Base-by-base conservation (phyloP, 2,113 vertebrate genomes). In the Campylomormyrus numenius region DNA sequence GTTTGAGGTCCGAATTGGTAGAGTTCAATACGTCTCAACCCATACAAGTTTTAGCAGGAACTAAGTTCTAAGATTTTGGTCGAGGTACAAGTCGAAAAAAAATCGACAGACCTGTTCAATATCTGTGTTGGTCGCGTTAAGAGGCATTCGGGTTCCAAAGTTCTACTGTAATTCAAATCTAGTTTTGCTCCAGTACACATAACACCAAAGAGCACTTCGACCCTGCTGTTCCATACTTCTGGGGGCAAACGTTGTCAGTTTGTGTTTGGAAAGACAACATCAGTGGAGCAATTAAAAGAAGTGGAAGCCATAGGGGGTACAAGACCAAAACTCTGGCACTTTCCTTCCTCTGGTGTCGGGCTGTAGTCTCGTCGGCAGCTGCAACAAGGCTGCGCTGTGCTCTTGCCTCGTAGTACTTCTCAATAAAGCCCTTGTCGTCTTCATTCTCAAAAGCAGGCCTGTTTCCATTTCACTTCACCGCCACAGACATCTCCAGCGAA, bases 341-440 rank as follows among this genome's bases (percentile, higher is more conserved):
- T 88, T 45, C 53, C 87, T 4, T 62, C 62, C 66, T 19, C 88
- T 88, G 42, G 58, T 46, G 66, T n/a, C 62, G 0, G 6, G 13
- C 66, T 49, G 11, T 4, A 31, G 88, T 45, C 88, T 49, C 9
- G 21, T 77, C 62, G 3, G 11, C 88, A 95, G 94, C 95, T 95
- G 90, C 91, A 90, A 83, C 3, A 58, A 92, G 92, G 93, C 91
- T 66, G 94, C 91, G 91, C 92, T 94, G 94, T 93, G 89, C 92
- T 92, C 89, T 92, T 90, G 90, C 91, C 86, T 91, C 88, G 45
- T 74, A 58, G 85, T 89, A 5, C 89, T 80, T 66, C 89, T 94
- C 92, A 92, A 91, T 88, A 49, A 85, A 42, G 31, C 92, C 93
- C 91, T 93, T 92, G 89, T 93, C 91, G 90, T 90, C 87, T 52